Conservation (phyloP, 2,888 invertebrate species). For the Bembecia ichneumoniformis region DNA sequence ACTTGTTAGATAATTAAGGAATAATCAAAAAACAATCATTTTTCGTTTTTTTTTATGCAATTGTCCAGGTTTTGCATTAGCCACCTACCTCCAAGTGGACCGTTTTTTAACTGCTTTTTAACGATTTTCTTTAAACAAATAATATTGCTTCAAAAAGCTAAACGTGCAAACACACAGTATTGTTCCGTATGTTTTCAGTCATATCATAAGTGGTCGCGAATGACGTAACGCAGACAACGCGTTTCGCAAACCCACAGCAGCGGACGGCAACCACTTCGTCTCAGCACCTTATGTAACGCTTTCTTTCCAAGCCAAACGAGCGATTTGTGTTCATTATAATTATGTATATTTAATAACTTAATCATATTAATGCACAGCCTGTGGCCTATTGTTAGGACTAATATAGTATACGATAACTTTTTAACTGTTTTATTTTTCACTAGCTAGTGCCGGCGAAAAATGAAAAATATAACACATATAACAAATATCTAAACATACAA, state of each 20-base stretch:
- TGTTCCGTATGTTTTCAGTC: constrained; percentile 7
- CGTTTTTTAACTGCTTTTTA: too few species aligned
- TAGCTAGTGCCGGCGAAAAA: too few species aligned
- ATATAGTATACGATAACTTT: too few species aligned
- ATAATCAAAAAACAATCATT: too few species aligned
- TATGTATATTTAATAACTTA: constrained; percentile 12
- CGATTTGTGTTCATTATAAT: constrained; percentile 18
- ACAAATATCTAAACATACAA: too few species aligned
- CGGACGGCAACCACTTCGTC: constrained; percentile 19
- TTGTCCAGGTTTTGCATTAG: too few species aligned
- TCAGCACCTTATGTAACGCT: constrained; percentile 32
- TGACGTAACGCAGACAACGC: constrained; percentile 27
- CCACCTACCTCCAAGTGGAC: too few species aligned
- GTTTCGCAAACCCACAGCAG: constrained; percentile 35
- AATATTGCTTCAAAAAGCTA: neutral
- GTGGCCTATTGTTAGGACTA: neutral
- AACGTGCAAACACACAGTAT: neutral
- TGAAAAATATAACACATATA: too few species aligned
- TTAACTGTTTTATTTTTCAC: too few species aligned
- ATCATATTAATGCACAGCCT: constrained; percentile 4
- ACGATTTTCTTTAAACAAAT: too few species aligned
- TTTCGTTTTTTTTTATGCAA: too few species aligned
- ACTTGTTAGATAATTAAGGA: too few species aligned
- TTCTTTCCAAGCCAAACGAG: constrained; percentile 21
- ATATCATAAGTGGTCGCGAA: constrained; percentile 9